phyloP scores from a whole-genome alignment of 1,140 invertebrate species.

The Centruroides vittatus region DNA sequence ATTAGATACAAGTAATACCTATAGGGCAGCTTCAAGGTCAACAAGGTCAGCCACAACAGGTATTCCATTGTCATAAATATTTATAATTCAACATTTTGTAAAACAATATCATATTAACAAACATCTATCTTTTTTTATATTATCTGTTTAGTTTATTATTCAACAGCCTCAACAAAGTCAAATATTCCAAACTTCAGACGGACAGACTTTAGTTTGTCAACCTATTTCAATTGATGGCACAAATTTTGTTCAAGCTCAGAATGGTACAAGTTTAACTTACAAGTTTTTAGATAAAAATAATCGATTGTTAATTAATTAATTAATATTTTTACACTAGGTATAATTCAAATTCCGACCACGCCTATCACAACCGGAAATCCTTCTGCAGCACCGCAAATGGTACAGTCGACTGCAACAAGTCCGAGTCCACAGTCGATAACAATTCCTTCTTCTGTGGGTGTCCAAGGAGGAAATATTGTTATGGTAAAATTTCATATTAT shows the following conservation, averaged over 20 bases:
- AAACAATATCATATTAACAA: too few relatives aligned
- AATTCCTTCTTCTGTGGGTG: conserved; percentile 23
- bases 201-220: conserved; percentile 85
- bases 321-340: conserved; percentile 7
- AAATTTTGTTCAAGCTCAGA: conserved; percentile 19
- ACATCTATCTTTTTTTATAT: conserved; percentile 9
- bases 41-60: conserved; percentile 31
- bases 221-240: conserved; percentile 46
- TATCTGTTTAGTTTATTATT: conserved; percentile 22
- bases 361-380: conserved; percentile 9
- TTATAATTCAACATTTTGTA: conserved; percentile 15
- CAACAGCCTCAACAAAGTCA: conserved; percentile 45
- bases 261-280: conserved; percentile 29
- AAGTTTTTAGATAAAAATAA: conserved; percentile 29
- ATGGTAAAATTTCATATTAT: conserved; percentile 23
- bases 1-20: conserved; percentile 43
- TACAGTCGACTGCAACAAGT: conserved; percentile 28
- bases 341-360: conserved; percentile 25
- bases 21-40: conserved; percentile 37
- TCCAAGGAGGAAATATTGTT: conserved; percentile 42
- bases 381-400: conserved; percentile 25
- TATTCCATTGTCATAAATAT: conserved; percentile 29
- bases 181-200: conserved; percentile 77
- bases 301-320: conserved; percentile 31
- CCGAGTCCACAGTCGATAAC: conserved; percentile 38